Conservation (phyloP, 1,140 invertebrate species). For the Latrodectus geometricus region DNA sequence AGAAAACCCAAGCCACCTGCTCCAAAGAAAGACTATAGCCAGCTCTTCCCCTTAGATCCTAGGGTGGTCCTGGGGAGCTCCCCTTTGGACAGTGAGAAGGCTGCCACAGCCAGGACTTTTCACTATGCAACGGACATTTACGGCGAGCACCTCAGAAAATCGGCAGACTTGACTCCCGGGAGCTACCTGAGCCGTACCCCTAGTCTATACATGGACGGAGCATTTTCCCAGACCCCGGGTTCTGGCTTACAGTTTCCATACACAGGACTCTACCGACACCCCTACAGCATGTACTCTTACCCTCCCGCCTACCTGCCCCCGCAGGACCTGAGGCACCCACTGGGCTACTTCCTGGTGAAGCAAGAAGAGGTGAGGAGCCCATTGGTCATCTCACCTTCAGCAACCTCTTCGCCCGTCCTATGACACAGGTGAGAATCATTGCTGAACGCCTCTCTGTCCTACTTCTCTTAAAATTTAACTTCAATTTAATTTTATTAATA, state of each 20-base stretch:
- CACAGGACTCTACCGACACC: background rate
- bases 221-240: background rate
- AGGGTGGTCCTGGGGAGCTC: background rate
- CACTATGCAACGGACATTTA: background rate
- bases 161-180: background rate
- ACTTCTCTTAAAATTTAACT: too few species aligned
- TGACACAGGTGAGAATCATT: too few species aligned
- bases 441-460: too few species aligned
- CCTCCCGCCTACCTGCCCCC: constrained; percentile 36
- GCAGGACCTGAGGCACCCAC: constrained; percentile 10
- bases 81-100: constrained; percentile 42
- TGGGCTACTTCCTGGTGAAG: constrained; percentile 40
- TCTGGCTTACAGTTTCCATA: constrained; percentile 23
- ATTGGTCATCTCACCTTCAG: background rate
- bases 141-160: constrained; percentile 1
- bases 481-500: too few species aligned
- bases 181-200: background rate
- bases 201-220: background rate
- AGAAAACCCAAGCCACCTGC: constrained; percentile 86
- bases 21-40: constrained; percentile 85
- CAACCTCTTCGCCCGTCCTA: background rate
- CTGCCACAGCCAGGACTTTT: constrained; percentile 37
- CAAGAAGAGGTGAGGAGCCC: constrained; percentile 4
- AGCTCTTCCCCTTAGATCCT: background rate
- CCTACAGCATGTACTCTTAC: constrained; percentile 30